Base-by-base conservation (phyloP, 2,888 invertebrate species). In the Drosophila maculinotata region DNA sequence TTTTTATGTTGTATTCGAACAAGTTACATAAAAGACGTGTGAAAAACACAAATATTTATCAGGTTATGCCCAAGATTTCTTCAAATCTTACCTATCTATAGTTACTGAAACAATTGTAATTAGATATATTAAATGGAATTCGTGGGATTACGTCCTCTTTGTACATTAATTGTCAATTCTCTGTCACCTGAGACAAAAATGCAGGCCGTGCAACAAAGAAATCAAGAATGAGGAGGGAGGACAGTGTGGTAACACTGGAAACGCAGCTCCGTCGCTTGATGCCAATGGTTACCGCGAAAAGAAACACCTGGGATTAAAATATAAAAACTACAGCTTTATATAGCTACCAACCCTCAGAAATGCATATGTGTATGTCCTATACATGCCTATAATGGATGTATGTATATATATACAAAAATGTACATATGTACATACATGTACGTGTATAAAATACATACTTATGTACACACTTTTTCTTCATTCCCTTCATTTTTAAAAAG, bases 261-360 rank as follows among this genome's bases (percentile, higher is more conserved):
- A 51, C 23, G 35, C 30, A 30, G 45, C 20, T 17, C n/a, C 23
- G 49, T 47, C 41, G 35, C 36, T 28, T 62, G 38, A 74, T 42
- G 74, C 62, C 62, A 69, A 74, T 60, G 49, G 62, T 54, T 68
- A 47, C 39, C 39, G 41, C 28, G 20, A 49, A 33, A 53, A 45
- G 51, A 66, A 52, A 23, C 47, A 59, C 17, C 33, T 41, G 45
- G 62, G 23, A 39, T 62, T 62, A 48, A 31, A 7, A 23, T 6
- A 28, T n/a, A 15, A 8, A 14, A 8, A 23, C 28, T 30, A 8
- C n/a, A 10, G 9, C 15, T 14, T 15, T 10, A 36, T 10, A 26
- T 25, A 35, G 2, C 12, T n/a, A 59, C 17, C 58, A 42, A 69
- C 73, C 73, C 69, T 72, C 25, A 58, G 10, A 36, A n/a, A 20